These are phyloP conservation scores for Cryptops parisi DNA, from an alignment of 2,888 invertebrate genomes.

Conservation along the genomic window DNA sequence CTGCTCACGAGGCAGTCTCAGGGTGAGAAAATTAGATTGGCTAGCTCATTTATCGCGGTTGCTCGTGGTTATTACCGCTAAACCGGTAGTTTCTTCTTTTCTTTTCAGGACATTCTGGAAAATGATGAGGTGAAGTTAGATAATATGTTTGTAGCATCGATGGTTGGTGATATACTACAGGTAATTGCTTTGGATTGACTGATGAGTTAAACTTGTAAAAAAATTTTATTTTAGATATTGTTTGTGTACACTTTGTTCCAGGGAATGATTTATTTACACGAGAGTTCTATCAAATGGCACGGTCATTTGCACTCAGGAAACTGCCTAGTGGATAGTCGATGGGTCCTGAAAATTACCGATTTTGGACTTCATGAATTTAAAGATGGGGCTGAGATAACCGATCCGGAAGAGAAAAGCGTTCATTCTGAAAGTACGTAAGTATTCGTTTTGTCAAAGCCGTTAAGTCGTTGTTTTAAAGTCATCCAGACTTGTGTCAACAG, in stretches of 20 bases:
- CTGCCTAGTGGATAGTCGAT: slow-evolving; percentile 74
- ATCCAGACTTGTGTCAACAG: no score
- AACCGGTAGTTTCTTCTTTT: background rate
- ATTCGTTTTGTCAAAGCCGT: no score
- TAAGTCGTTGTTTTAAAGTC: no score
- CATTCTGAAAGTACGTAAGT: slow-evolving; percentile 15
- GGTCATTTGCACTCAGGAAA: slow-evolving; percentile 74
- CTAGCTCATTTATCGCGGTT: background rate
- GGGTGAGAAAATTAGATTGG: slow-evolving; percentile 25
- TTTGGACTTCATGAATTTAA: slow-evolving; percentile 75
- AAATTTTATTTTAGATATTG: slow-evolving; percentile 1
- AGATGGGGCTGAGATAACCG: slow-evolving; percentile 28
- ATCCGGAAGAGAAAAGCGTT: slow-evolving; percentile 1
- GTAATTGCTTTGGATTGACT: slow-evolving; percentile 24
- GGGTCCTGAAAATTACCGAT: slow-evolving; percentile 71
- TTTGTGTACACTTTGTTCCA: slow-evolving; percentile 28
- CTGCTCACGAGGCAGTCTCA: slow-evolving; percentile 38
- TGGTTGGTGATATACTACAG: slow-evolving; percentile 36
- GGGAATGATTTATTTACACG: slow-evolving; percentile 71
- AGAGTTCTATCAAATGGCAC: slow-evolving; percentile 63
- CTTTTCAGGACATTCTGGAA: slow-evolving; percentile 27
- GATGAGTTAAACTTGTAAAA: background rate
- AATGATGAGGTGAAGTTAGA: slow-evolving; percentile 32
- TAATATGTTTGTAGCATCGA: slow-evolving; percentile 36
- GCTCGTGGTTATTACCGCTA: background rate